Conservation (phyloP, 2,113 vertebrate species). For the Propithecus coquereli region DNA sequence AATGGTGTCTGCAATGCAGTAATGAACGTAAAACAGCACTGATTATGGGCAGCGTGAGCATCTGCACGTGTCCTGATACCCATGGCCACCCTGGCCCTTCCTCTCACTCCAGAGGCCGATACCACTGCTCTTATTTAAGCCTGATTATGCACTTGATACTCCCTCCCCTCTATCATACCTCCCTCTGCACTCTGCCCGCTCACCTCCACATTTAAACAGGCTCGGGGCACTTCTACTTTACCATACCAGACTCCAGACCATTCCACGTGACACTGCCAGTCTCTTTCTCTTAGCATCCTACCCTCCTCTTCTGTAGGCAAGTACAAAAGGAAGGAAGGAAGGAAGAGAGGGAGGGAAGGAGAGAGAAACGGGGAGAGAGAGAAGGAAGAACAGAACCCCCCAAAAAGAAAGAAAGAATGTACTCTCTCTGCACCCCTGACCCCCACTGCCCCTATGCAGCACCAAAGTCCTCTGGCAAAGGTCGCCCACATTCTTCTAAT, state of each 20-base stretch:
- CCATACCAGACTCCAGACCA: neutral
- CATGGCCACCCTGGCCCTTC: neutral
- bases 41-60: neutral
- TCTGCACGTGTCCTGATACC: rapidly evolving
- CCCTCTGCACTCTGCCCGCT: rapidly evolving
- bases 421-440: neutral
- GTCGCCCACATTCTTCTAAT: neutral
- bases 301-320: neutral
- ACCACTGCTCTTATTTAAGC: neutral
- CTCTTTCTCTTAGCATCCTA: neutral
- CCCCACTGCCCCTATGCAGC: neutral
- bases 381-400: neutral
- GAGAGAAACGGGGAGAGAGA: neutral
- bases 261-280: neutral
- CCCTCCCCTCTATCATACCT: no score
- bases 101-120: rapidly evolving
- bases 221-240: no score
- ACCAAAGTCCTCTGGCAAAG: neutral
- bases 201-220: neutral
- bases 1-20: neutral
- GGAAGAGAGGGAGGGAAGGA: neutral
- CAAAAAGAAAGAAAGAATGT: neutral
- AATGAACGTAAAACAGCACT: neutral
- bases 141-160: no score
- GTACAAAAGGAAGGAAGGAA: neutral